Conservation (phyloP, 2,113 vertebrate species). For the Python bivittatus region DNA sequence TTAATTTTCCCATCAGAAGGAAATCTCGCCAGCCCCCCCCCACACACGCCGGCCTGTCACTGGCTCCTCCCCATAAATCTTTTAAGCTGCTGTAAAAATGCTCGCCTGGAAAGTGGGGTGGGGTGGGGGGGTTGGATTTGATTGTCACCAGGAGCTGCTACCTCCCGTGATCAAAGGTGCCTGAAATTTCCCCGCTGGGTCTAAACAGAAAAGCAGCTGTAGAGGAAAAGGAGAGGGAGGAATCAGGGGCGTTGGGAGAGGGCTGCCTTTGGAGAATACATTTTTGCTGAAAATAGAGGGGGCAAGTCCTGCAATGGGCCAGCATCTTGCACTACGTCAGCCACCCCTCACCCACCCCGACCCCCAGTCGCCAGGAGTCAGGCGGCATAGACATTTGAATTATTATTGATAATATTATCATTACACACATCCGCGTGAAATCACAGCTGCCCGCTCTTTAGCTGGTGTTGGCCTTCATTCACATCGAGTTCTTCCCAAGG, state of each 20-base stretch:
- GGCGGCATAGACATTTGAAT: background rate
- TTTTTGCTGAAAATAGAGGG: background rate
- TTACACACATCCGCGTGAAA: too few relatives aligned
- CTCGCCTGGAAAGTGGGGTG: background rate
- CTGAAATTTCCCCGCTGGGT: background rate
- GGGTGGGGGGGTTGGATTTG: background rate
- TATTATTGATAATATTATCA: too few relatives aligned
- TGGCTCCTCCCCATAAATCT: constrained; percentile 8
- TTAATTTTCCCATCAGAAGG: constrained; percentile 31
- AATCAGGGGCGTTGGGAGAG: too few relatives aligned
- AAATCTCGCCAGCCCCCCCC: background rate
- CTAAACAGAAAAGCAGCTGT: background rate
- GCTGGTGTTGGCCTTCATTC: too few relatives aligned
- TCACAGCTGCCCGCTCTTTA: too few relatives aligned
- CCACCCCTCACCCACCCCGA: too few relatives aligned
- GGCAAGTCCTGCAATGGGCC: background rate
- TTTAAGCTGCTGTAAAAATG: background rate
- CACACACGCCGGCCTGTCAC: background rate
- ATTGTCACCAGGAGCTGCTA: background rate
- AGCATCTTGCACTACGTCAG: background rate
- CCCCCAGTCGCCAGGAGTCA: background rate
- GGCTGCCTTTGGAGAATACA: background rate
- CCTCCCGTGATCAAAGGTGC: background rate
- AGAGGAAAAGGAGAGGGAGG: accelerated
- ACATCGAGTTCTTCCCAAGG: too few relatives aligned